Percentiles rank a stretch among this genome's conserved stretches.
Conservation (phyloP, 2,113 vertebrate genomes). For the Rhegmatorhina hoffmannsi region DNA sequence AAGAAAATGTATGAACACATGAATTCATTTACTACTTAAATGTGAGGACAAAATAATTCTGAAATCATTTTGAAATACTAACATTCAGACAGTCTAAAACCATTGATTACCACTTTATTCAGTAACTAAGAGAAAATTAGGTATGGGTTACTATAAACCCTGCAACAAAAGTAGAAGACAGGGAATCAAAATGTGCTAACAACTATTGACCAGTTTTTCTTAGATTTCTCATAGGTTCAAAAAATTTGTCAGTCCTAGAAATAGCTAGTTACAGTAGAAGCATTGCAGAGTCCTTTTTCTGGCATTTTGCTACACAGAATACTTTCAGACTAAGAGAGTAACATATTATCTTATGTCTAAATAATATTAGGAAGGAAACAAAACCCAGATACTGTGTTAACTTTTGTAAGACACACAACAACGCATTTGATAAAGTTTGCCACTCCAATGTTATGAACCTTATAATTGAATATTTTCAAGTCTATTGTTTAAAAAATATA, state of each 20-base stretch:
- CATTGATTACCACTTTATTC: background rate
- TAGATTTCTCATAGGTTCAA: background rate
- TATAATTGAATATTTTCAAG: background rate
- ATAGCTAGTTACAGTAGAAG: rapidly evolving
- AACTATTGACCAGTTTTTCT: background rate
- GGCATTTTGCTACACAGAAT: background rate
- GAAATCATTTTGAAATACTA: background rate
- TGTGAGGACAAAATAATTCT: too few relatives aligned
- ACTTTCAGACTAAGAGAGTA: background rate
- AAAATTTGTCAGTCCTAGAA: background rate
- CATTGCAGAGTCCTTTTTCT: background rate
- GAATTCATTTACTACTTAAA: background rate
- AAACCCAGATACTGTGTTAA: background rate
- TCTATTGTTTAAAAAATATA: background rate
- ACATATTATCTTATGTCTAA: background rate
- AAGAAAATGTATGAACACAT: background rate
- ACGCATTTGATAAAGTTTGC: background rate
- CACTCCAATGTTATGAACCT: background rate
- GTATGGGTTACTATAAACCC: background rate
- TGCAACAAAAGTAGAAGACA: background rate
- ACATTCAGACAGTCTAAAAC: background rate
- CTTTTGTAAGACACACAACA: background rate
- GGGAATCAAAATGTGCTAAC: background rate
- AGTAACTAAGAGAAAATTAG: background rate
- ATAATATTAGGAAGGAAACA: background rate